Evolutionary conservation across 2,888 invertebrate species (phyloP).

Genomic region (Dusona sp.): DNA sequence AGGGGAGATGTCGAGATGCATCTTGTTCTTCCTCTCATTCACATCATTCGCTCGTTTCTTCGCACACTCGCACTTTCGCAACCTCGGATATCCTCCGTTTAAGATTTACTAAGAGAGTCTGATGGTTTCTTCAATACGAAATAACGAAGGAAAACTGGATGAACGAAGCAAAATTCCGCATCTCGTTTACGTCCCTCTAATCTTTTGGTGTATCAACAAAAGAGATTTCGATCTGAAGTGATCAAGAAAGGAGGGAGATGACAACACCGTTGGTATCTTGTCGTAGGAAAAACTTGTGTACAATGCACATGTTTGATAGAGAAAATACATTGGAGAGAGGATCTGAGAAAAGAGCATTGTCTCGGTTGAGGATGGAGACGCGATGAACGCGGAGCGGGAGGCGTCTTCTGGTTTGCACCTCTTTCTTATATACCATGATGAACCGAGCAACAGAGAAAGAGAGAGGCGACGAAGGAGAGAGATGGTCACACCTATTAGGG

Average conservation of each 20-base stretch:
- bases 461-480: constrained; percentile 16
- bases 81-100: constrained; percentile 74
- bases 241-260: constrained; percentile 4
- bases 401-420: constrained; percentile 49
- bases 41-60: constrained; percentile 46
- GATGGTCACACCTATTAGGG: constrained; percentile 76
- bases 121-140: constrained; percentile 8
- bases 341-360: constrained; percentile 64
- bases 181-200: background rate
- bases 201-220: background rate
- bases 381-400: constrained; percentile 54
- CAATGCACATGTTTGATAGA: constrained; percentile 28
- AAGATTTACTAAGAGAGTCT: constrained; percentile 31
- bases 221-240: constrained; percentile 8
- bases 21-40: constrained; percentile 53
- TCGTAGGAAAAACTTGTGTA: constrained; percentile 17
- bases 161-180: constrained; percentile 19
- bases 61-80: constrained; percentile 70
- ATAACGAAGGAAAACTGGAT: constrained; percentile 17
- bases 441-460: constrained; percentile 39
- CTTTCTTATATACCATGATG: constrained; percentile 12
- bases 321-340: constrained; percentile 27
- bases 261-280: background rate
- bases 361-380: constrained; percentile 52
- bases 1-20: constrained; percentile 37